Evolutionary conservation across 2,797 vertebrate genomes (phyloP).

Genomic region (Emys orbicularis): DNA sequence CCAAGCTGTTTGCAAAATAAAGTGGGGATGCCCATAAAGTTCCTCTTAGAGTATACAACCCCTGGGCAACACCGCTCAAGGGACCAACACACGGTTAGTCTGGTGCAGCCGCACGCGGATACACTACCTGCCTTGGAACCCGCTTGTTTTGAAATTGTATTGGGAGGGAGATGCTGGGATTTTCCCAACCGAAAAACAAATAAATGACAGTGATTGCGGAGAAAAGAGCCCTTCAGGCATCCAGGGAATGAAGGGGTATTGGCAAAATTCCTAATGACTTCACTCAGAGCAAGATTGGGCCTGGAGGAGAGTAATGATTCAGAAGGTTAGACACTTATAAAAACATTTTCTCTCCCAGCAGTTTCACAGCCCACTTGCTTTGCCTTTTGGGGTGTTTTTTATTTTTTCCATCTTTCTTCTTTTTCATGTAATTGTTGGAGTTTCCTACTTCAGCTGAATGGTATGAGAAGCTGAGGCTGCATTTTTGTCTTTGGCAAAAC

Average conservation of each 20-base stretch:
- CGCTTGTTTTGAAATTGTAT: neutral
- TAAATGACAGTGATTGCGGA: neutral
- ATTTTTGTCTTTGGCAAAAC: slow-evolving; percentile 37
- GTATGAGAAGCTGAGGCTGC: neutral
- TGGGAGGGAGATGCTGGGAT: neutral
- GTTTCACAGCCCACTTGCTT: slow-evolving; percentile 46
- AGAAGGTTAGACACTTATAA: neutral
- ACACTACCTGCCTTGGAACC: accelerated
- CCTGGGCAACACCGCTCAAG: accelerated
- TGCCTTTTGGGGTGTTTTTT: slow-evolving; percentile 21
- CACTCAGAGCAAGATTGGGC: accelerated
- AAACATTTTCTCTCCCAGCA: slow-evolving; percentile 39
- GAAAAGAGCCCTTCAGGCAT: neutral
- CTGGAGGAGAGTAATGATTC: slow-evolving; percentile 16
- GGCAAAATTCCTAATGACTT: accelerated
- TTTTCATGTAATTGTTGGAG: slow-evolving; percentile 27
- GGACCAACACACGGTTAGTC: accelerated
- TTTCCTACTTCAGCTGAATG: slow-evolving; percentile 47
- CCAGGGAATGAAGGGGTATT: neutral
- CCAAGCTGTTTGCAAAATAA: accelerated
- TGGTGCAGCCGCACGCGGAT: accelerated
- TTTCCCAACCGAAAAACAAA: accelerated
- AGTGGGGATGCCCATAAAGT: accelerated
- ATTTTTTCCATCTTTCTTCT: neutral
- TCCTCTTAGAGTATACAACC: neutral